Evolutionary conservation across 1,140 invertebrate species (phyloP), one percentile per base, ranked within the genome.

Genomic region (Brachionus asplanchnoidis): DNA sequence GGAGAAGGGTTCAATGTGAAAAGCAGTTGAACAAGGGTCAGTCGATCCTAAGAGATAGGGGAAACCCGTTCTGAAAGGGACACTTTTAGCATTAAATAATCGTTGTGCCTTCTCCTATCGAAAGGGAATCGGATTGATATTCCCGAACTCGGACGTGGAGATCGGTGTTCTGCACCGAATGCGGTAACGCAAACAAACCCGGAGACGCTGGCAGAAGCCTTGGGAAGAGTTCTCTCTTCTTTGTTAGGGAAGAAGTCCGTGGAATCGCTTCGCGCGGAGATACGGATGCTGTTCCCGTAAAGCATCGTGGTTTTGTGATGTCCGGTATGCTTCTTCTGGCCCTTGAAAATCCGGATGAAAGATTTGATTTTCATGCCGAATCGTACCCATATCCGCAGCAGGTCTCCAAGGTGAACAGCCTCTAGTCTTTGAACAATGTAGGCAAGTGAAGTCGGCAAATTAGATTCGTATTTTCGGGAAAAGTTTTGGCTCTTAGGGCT

Each of bases 361-460:
- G n/a, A n/a, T n/a, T n/a, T n/a, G n/a, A n/a, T n/a, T n/a, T n/a
- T n/a, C n/a, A n/a, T n/a, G n/a, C n/a, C n/a, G n/a, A n/a, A n/a
- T n/a, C n/a, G n/a, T n/a, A n/a, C n/a, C n/a, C n/a, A n/a, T n/a
- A n/a, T n/a, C n/a, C n/a, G n/a, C n/a, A n/a, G n/a, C n/a, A n/a
- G n/a, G n/a, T n/a, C n/a, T n/a, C n/a, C n/a, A n/a, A n/a, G n/a
- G n/a, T n/a, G 91, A 93, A 93, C 91, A 94, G 93, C 93, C 94
- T 94, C 93, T 94, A 93, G 93, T 94, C 88, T 93, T 94, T 93
- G 93, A 94, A 91, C 92, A 94, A 94, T 94, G 93, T 94, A 94
- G 93, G 92, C 94, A 94, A 94, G 93, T 93, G 88, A 89, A 88
- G 88, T 88, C 88, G 88, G 87, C 90, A 93, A 94, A 93, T 91